These are phyloP conservation scores for Agrypnia vestita DNA, from an alignment of 1,140 invertebrate species.

Conservation along the genomic window DNA sequence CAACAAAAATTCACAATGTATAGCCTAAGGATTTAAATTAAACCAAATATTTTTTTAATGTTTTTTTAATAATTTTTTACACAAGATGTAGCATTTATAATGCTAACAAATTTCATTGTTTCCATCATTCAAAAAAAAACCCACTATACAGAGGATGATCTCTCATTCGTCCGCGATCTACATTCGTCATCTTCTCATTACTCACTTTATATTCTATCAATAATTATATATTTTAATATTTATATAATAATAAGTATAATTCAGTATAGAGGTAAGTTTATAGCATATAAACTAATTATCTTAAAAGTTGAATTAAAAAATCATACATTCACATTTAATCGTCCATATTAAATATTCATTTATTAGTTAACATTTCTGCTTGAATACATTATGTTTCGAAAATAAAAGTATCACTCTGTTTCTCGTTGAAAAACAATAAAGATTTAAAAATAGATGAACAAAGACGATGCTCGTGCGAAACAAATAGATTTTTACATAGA, in stretches of 20 bases:
- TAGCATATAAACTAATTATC: constrained; percentile 61
- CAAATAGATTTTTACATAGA: constrained; percentile 55
- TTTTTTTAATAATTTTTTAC: constrained; percentile 74
- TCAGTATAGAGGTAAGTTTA: constrained; percentile 62
- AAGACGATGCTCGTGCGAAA: constrained; percentile 55
- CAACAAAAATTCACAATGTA: not conserved
- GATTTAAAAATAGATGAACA: constrained; percentile 40
- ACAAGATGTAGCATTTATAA: constrained; percentile 76
- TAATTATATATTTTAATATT: constrained; percentile 61
- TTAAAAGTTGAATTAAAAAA: constrained; percentile 61
- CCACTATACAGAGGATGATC: constrained; percentile 59
- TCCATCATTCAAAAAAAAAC: constrained; percentile 61
- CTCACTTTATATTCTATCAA: constrained; percentile 58
- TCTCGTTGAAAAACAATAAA: constrained; percentile 44
- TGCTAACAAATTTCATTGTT: constrained; percentile 69
- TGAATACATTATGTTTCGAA: constrained; percentile 34
- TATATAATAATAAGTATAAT: constrained; percentile 62
- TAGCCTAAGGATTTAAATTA: constrained; percentile 43
- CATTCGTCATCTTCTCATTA: constrained; percentile 57
- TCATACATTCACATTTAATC: constrained; percentile 58
- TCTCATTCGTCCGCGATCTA: constrained; percentile 53
- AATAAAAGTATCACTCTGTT: constrained; percentile 47
- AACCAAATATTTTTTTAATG: constrained; percentile 67
- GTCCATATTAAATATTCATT: constrained; percentile 56
- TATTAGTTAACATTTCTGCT: constrained; percentile 51